These are phyloP conservation scores for Gobiocypris rarus DNA, from an alignment of 2,113 vertebrate species.

Conservation along the genomic window DNA sequence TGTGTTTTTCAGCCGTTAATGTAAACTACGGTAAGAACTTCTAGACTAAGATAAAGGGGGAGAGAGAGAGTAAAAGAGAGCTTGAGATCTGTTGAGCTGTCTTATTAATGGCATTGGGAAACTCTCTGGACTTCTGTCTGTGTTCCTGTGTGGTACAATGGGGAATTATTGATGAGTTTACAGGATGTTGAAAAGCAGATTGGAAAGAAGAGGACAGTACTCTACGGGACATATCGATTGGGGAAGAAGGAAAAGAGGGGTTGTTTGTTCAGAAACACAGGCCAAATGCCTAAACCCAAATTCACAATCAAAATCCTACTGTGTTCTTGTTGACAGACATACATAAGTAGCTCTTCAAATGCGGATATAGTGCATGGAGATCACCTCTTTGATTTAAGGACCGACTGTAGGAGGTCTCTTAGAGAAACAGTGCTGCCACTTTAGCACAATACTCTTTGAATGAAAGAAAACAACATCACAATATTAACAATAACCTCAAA, in stretches of 20 bases:
- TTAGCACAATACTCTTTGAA: slow-evolving; percentile 5
- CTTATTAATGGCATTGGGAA: slow-evolving; percentile 25
- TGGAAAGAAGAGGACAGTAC: slow-evolving; percentile 3
- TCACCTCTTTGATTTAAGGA: slow-evolving; percentile 6
- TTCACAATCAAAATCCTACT: slow-evolving; percentile 17
- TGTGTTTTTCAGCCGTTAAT: slow-evolving; percentile 9
- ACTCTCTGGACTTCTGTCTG: slow-evolving; percentile 14
- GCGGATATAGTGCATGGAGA: neutral
- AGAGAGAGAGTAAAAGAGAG: neutral
- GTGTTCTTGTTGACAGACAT: slow-evolving; percentile 28
- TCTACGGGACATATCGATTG: slow-evolving; percentile 24
- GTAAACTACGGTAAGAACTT: slow-evolving; percentile 10
- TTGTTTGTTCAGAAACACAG: neutral
- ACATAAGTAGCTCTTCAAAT: slow-evolving; percentile 38
- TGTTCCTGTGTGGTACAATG: slow-evolving; percentile 18
- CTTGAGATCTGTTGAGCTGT: neutral
- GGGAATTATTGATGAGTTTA: slow-evolving; percentile 23
- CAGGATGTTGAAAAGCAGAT: neutral
- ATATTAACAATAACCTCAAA: neutral
- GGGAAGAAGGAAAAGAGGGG: neutral
- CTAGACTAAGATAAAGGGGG: slow-evolving; percentile 13
- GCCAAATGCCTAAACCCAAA: neutral
- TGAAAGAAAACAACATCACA: neutral
- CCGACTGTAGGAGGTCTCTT: slow-evolving; percentile 3
- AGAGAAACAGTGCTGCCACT: neutral